Evolutionary conservation across 1,140 invertebrate genomes (phyloP), one percentile per base, ranked within the genome.

Genomic region (Venustaconcha ellipsiformis): DNA sequence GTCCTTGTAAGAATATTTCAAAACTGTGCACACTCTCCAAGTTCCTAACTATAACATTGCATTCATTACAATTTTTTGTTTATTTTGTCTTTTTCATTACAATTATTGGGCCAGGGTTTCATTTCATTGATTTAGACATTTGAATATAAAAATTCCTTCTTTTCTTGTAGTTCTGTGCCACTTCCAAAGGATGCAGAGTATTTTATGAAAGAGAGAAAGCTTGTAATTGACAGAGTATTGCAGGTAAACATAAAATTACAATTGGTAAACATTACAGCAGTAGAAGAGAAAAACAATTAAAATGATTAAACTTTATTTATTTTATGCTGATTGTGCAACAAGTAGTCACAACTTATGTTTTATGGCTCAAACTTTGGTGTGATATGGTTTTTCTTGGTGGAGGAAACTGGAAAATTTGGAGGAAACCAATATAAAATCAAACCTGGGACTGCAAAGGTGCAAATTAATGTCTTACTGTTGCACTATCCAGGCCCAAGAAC

Each of bases 131-230:
- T 48, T 30, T 59, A 57, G 26, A 48, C 17, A 17, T 55, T 26
- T n/a, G 26, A 72, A 56, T 68, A 6, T 15, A 30, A 13, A 30
- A 8, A 0, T 30, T 20, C 1, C 17, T 66, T 66, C 64, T 20
- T 55, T 74, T 64, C 60, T 86, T 84, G 62, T 74, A 89, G 88
- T 66, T 87, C 88, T 60, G 82, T 89, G 15, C 82, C 84, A 20
- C 67, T 88, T 37, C 87, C 88, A 63, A 86, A 83, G 77, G 82
- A 84, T 78, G 79, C 82, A 18, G 78, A 80, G 14, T 82, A 87
- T 75, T 89, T 85, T 67, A 75, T 78, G 57, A 74, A 70, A 63
- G 86, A 87, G 70, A 81, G 88, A 70, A 86, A 86, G 72, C 70
- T 83, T 17, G 79, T 87, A 17, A 83, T 89, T 56, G 80, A 88